A percentile compares a stretch with the other conserved stretches of the same genome.
Conservation (phyloP, 1,140 invertebrate species). For the Dolichoris vasculosae region DNA sequence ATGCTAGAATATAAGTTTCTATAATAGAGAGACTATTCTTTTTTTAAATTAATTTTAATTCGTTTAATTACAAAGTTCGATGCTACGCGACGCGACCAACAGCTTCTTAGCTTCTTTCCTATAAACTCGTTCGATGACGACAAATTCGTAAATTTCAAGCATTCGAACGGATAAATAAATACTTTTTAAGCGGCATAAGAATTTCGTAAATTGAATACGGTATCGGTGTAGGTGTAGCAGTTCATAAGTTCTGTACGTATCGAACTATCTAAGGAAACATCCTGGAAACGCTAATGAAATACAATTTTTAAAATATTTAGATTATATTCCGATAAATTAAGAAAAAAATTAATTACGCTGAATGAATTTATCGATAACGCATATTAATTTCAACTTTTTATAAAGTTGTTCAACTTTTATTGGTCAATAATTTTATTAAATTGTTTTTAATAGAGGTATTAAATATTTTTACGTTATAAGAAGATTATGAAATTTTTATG, state of each 20-base stretch:
- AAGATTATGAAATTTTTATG: background rate
- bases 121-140: background rate
- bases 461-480: background rate
- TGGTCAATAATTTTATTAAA: background rate
- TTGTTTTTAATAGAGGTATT: background rate
- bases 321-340: background rate
- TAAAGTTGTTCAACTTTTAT: background rate
- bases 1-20: background rate
- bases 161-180: background rate
- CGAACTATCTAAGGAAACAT: background rate
- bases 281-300: background rate
- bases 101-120: background rate
- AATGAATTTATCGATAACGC: background rate
- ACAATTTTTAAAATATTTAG: background rate
- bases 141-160: constrained; percentile 3
- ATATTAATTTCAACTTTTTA: background rate
- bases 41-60: background rate
- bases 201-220: background rate
- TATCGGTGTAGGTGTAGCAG: background rate
- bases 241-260: background rate
- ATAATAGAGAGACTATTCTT: background rate
- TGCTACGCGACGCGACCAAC: no score
- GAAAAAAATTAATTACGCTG: background rate
- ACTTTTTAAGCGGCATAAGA: background rate
- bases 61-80: background rate